These are phyloP conservation scores for Drosophila neocordata DNA, from an alignment of 1,140 invertebrate species.

Conservation along the genomic window DNA sequence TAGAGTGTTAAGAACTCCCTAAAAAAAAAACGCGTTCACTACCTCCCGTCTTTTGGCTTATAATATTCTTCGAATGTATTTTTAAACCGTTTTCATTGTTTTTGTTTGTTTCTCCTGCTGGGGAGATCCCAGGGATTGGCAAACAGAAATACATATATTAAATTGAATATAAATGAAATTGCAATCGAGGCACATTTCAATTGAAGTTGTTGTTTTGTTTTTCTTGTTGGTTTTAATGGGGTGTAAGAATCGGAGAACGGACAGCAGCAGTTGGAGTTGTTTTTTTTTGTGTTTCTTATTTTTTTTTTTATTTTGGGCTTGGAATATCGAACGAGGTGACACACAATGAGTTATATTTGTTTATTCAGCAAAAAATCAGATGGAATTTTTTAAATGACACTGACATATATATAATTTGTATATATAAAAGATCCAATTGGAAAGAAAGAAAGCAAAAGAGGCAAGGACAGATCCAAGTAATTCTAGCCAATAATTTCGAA, in stretches of 20 bases:
- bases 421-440: constrained; percentile 20
- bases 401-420: constrained; percentile 51
- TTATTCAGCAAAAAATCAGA: constrained; percentile 62
- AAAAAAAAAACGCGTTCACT: background rate
- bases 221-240: constrained; percentile 2
- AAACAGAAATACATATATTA: background rate
- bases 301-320: constrained; percentile 4
- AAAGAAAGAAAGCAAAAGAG: background rate
- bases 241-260: constrained; percentile 25
- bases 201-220: constrained; percentile 18
- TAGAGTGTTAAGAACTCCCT: too few relatives aligned
- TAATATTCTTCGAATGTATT: constrained; percentile 3
- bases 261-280: constrained; percentile 13
- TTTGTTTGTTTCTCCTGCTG: constrained; percentile 3
- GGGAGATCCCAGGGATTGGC: background rate
- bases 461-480: background rate
- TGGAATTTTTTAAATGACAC: constrained; percentile 52
- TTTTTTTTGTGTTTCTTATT: constrained; percentile 11
- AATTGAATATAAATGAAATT: constrained; percentile 58
- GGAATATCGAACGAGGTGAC: constrained; percentile 61
- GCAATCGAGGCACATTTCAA: constrained; percentile 60
- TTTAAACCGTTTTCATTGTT: constrained; percentile 2
- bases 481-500: constrained; percentile 39
- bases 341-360: constrained; percentile 73
- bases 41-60: background rate